Percentiles rank a stretch among this genome's conserved stretches.
phyloP scores from a whole-genome alignment of 37 sponge, comb jelly and placozoan genomes.

The Halisarca cf. caerulea region DNA sequence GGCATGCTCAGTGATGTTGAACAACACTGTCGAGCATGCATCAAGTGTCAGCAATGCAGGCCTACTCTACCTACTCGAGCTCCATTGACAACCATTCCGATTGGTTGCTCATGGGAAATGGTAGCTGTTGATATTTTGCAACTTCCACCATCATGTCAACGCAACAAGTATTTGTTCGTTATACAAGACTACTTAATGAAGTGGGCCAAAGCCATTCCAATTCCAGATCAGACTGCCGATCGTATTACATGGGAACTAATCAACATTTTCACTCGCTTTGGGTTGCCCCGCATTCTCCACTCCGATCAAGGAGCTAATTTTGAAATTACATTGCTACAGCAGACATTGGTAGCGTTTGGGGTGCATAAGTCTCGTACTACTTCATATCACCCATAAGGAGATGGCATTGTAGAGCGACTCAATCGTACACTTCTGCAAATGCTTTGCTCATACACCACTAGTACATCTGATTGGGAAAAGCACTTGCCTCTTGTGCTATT shows the following conservation, averaged over 20 bases:
- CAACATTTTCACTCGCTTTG: too few species aligned
- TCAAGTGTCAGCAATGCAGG: background rate
- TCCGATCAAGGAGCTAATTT: constrained; percentile 68
- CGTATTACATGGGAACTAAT: background rate
- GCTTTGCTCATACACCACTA: constrained; percentile 43
- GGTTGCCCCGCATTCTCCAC: constrained; percentile 48
- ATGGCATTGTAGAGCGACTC: constrained; percentile 67
- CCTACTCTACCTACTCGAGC: background rate
- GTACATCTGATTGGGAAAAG: constrained; percentile 59
- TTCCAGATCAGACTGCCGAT: background rate
- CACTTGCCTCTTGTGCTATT: constrained; percentile 53
- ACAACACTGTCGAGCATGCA: background rate
- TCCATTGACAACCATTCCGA: background rate
- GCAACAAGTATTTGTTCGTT: constrained; percentile 17
- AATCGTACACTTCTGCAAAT: constrained; percentile 53
- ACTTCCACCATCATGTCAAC: background rate
- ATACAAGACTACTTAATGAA: constrained; percentile 11
- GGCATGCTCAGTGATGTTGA: background rate
- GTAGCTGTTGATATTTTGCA: constrained; percentile 27
- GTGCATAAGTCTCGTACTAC: background rate
- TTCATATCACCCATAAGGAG: background rate
- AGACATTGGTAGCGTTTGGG: constrained; percentile 52
- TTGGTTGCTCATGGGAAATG: constrained; percentile 11
- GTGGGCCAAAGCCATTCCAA: background rate
- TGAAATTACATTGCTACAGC: constrained; percentile 40